Evolutionary conservation across 2,113 vertebrate species (phyloP).

Genomic region (Thomomys bottae): DNA sequence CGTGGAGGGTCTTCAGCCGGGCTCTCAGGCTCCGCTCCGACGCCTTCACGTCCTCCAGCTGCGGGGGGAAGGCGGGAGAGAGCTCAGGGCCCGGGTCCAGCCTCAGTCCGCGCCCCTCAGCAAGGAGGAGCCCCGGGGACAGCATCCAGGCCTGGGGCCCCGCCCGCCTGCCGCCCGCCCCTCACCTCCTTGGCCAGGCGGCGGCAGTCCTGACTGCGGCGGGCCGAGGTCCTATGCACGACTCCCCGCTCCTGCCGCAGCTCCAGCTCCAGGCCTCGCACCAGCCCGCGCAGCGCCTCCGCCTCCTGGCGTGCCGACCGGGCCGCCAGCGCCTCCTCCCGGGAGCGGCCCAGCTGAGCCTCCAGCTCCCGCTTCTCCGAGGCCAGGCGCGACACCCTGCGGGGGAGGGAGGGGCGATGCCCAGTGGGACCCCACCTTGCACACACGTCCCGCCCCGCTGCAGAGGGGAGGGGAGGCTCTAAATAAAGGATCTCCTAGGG

Average conservation of each 20-base stretch:
- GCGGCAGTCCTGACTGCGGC: constrained; percentile 88
- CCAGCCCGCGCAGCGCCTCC: constrained; percentile 84
- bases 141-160: not conserved
- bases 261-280: constrained; percentile 89
- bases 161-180: not conserved
- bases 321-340: constrained; percentile 76
- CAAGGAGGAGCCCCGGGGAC: too few species aligned
- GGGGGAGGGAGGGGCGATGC: rapidly evolving
- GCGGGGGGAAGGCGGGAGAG: not conserved
- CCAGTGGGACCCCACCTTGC: too few species aligned
- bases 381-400: constrained; percentile 86
- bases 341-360: constrained; percentile 77
- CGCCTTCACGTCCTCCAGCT: constrained; percentile 91
- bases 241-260: constrained; percentile 89
- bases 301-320: constrained; percentile 82
- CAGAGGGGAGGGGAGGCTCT: not conserved
- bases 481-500: not conserved
- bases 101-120: not conserved
- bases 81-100: not conserved
- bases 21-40: constrained; percentile 89
- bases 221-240: constrained; percentile 83
- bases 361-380: constrained; percentile 89
- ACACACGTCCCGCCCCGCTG: too few species aligned
- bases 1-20: constrained; percentile 90
- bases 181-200: constrained; percentile 90